These are phyloP conservation scores for Falco cherrug DNA, from an alignment of 2,797 vertebrate genomes.

Conservation along the genomic window DNA sequence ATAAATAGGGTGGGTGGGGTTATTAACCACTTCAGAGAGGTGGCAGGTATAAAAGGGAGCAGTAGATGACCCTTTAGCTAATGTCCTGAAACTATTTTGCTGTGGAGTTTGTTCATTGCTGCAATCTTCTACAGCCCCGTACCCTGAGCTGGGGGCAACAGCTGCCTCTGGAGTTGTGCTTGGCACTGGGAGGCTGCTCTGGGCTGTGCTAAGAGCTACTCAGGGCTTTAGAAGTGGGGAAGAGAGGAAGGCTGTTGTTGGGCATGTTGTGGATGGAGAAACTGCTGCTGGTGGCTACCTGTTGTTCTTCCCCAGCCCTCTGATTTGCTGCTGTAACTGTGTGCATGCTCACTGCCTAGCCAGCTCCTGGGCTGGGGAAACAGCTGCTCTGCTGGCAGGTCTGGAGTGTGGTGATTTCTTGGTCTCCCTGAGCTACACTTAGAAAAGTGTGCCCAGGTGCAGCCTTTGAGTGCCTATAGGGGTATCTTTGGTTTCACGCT, in stretches of 20 bases:
- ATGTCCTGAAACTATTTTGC: not conserved
- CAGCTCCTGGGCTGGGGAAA: not conserved
- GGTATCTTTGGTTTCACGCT: not conserved
- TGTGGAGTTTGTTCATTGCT: not conserved
- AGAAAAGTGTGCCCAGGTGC: not conserved
- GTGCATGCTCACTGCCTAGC: not conserved
- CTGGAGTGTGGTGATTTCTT: not conserved
- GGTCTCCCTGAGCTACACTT: not conserved
- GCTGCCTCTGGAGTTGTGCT: not conserved
- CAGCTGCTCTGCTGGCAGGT: not conserved
- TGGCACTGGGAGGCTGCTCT: not conserved
- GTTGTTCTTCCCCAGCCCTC: not conserved
- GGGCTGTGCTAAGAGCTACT: not conserved
- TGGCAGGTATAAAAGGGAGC: not conserved
- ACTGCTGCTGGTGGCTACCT: not conserved
- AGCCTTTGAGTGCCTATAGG: not conserved
- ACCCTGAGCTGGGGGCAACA: not conserved
- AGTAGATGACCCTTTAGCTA: not conserved
- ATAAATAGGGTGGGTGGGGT: not conserved
- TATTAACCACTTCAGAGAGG: not conserved
- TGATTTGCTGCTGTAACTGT: not conserved
- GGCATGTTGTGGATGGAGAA: not conserved
- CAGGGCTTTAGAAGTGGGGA: not conserved
- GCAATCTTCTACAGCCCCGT: not conserved
- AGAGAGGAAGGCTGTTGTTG: not conserved